A percentile compares a stretch with the other conserved stretches of the same genome.
phyloP scores from a whole-genome alignment of 2,888 invertebrate genomes.

The Chaitophorus viminalis region DNA sequence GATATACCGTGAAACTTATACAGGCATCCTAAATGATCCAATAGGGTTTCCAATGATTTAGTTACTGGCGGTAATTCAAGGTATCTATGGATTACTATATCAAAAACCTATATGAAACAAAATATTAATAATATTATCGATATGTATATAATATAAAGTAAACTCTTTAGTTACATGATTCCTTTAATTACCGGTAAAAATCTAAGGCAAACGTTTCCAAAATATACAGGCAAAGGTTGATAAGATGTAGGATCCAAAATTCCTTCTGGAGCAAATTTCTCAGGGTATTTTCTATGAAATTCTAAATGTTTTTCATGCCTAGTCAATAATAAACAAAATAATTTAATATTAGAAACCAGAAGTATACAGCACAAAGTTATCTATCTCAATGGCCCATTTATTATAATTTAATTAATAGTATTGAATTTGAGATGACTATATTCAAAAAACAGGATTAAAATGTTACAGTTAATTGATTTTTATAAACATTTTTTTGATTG shows the following conservation, averaged over 20 bases:
- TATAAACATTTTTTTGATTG: no score
- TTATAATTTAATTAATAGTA: no score
- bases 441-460: background rate
- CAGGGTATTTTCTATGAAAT: conserved; percentile 93
- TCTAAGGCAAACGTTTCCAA: conserved; percentile 94
- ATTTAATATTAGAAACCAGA: background rate
- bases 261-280: conserved; percentile 91
- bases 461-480: background rate
- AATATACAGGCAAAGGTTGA: conserved; percentile 84
- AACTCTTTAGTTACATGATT: background rate
- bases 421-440: background rate
- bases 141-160: background rate
- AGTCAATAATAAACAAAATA: conserved; percentile 63
- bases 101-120: conserved; percentile 75
- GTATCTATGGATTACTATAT: conserved; percentile 93
- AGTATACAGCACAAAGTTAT: background rate
- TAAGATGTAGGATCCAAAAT: conserved; percentile 79
- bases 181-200: conserved; percentile 79
- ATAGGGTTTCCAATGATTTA: conserved; percentile 86
- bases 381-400: no score
- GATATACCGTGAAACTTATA: conserved; percentile 91
- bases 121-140: background rate
- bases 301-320: conserved; percentile 94
- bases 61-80: conserved; percentile 90
- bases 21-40: conserved; percentile 89